phyloP scores from a whole-genome alignment of 2,888 invertebrate genomes.

The Druceiella hillmani region DNA sequence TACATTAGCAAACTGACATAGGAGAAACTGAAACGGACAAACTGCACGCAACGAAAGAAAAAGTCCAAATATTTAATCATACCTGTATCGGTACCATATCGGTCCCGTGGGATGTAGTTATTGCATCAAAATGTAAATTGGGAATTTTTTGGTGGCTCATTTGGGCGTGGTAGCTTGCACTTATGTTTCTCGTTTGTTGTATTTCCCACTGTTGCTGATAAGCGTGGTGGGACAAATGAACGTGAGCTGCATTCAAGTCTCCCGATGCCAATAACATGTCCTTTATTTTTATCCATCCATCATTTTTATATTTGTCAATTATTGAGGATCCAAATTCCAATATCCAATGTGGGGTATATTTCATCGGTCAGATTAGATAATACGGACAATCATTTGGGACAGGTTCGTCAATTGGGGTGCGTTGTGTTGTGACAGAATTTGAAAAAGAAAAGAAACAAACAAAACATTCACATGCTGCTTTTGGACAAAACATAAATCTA shows the following conservation, averaged over 20 bases:
- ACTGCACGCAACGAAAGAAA: slow-evolving; percentile 14
- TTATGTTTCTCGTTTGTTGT: slow-evolving; percentile 49
- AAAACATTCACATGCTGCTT: slow-evolving; percentile 56
- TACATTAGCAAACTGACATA: background rate
- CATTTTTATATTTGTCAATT: too few species aligned
- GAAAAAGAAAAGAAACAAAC: slow-evolving; percentile 49
- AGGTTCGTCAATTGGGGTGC: slow-evolving; percentile 33
- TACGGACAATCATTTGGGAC: too few species aligned
- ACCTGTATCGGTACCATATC: slow-evolving; percentile 52
- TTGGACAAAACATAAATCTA: too few species aligned
- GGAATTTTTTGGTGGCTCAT: slow-evolving; percentile 41
- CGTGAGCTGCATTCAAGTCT: slow-evolving; percentile 26
- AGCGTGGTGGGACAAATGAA: slow-evolving; percentile 49
- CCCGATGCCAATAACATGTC: slow-evolving; percentile 37
- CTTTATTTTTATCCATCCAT: slow-evolving; percentile 35
- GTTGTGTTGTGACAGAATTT: slow-evolving; percentile 41
- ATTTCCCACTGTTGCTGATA: slow-evolving; percentile 68
- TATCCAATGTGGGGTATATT: slow-evolving; percentile 1
- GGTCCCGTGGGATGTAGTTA: slow-evolving; percentile 47
- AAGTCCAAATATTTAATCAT: slow-evolving; percentile 29
- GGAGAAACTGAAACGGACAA: background rate
- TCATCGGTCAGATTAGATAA: too few species aligned
- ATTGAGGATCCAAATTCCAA: background rate
- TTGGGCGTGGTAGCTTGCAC: slow-evolving; percentile 31
- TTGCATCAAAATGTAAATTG: slow-evolving; percentile 50